These are phyloP conservation scores for Sterrhoptilus dennistouni DNA, from an alignment of 2,113 vertebrate species.

Conservation along the genomic window DNA sequence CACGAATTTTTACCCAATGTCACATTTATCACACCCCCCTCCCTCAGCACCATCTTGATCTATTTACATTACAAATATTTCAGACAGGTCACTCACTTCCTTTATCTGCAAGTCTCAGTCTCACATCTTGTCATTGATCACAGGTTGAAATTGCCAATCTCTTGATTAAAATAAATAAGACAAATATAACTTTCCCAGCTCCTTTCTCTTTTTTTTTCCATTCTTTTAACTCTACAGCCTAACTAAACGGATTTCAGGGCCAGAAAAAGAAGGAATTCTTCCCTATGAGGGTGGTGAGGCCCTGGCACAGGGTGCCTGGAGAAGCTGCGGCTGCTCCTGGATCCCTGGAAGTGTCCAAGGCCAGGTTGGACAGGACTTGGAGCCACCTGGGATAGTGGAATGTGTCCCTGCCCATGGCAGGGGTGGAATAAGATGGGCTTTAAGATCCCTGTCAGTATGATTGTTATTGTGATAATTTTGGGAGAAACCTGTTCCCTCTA, in stretches of 20 bases:
- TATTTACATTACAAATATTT: background rate
- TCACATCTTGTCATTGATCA: background rate
- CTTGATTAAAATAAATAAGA: background rate
- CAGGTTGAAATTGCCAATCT: background rate
- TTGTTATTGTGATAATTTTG: background rate
- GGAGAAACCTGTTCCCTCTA: background rate
- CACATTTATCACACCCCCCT: too few relatives aligned
- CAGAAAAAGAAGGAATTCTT: background rate
- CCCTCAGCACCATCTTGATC: background rate
- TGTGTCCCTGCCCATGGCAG: background rate
- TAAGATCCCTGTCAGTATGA: background rate
- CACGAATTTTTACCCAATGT: too few relatives aligned
- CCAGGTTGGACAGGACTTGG: accelerated
- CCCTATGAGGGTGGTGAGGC: accelerated
- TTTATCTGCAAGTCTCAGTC: background rate
- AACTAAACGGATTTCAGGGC: background rate
- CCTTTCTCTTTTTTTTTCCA: accelerated
- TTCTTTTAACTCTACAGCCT: background rate
- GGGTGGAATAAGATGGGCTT: background rate
- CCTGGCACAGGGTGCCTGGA: background rate
- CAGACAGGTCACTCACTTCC: too few relatives aligned
- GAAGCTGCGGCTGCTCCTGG: background rate
- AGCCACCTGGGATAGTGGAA: accelerated
- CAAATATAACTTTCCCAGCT: background rate
- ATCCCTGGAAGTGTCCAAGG: background rate